Evolutionary conservation across 2,888 invertebrate genomes (phyloP), one percentile per base, ranked within the genome.

Genomic region (Platycheirus albimanus): DNA sequence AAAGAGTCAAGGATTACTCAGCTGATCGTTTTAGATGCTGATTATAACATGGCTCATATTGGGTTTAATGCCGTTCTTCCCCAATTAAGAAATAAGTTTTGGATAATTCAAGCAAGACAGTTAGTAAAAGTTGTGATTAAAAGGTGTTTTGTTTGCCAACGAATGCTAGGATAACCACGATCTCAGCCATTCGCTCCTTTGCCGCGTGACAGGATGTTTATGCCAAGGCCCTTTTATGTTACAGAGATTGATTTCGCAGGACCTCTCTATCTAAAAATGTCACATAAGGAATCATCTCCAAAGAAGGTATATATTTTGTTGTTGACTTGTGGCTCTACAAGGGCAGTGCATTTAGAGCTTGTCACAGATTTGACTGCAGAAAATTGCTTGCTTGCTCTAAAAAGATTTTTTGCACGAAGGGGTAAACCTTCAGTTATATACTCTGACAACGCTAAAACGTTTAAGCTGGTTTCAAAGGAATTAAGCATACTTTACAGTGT

Each of bases 171-270:
- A n/a, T n/a, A 19, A 15, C 51, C 51, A 24, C 28, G 20, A 52
- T 38, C 49, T 3, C 28, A 51, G 15, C 43, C 58, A 10, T 28
- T 58, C n/a, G 56, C 56, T 24, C 41, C 56, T 2, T 15, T 61
- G 15, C 28, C 43, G 15, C 13, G 45, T 6, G 28, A 43, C 8
- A 24, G 43, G 15, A 61, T 61, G 43, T 7, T 61, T 8, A 45
- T 15, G 4, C 43, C 17, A 17, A 20, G 15, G 15, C n/a, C n/a
- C 24, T 2, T 58, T 58, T 1, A 17, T 19, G 6, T 5, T 56
- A 41, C 24, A 20, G 38, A 20, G 6, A 20, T 20, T 6, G 56
- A 56, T 56, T 56, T n/a, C 5, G 43, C 58, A 1, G 58, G 43
- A 24, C 56, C 56, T 11, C 24, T 56, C 5, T 41, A 56, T 17